Conservation (phyloP, 2,888 invertebrate species). For the Harpagoxenus sublaevis region DNA sequence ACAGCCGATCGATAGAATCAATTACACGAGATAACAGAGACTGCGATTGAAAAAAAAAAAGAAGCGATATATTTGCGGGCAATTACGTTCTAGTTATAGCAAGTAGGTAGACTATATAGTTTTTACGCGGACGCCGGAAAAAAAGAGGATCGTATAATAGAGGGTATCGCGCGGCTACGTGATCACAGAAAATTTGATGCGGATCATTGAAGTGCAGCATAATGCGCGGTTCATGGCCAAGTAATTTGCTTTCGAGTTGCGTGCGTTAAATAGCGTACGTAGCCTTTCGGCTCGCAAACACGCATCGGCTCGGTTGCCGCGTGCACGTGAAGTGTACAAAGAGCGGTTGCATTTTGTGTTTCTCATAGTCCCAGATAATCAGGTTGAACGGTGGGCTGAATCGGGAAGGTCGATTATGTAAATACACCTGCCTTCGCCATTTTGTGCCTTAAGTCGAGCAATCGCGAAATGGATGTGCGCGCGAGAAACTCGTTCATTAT, state of each 20-base stretch:
- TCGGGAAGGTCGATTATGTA: constrained; percentile 46
- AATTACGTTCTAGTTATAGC: constrained; percentile 35
- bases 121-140: constrained; percentile 19
- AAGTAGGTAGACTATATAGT: not conserved
- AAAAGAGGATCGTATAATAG: constrained; percentile 30
- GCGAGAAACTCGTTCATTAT: constrained; percentile 48
- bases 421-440: constrained; percentile 30
- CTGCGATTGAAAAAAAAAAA: constrained; percentile 9
- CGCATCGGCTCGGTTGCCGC: constrained; percentile 15
- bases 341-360: constrained; percentile 29
- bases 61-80: constrained; percentile 13
- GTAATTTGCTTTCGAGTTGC: constrained; percentile 51
- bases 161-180: constrained; percentile 22
- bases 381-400: constrained; percentile 18
- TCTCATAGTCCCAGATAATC: constrained; percentile 28
- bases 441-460: constrained; percentile 44
- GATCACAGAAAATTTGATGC: constrained; percentile 30
- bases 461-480: constrained; percentile 49
- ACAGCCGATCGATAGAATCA: constrained; percentile 8
- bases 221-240: constrained; percentile 49
- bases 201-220: constrained; percentile 37
- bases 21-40: not conserved
- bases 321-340: constrained; percentile 14
- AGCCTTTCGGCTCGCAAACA: constrained; percentile 39
- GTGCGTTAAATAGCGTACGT: constrained; percentile 47